Conservation (phyloP, 53 echinoderm and acorn worm species). For the Paracentrotus lividus region DNA sequence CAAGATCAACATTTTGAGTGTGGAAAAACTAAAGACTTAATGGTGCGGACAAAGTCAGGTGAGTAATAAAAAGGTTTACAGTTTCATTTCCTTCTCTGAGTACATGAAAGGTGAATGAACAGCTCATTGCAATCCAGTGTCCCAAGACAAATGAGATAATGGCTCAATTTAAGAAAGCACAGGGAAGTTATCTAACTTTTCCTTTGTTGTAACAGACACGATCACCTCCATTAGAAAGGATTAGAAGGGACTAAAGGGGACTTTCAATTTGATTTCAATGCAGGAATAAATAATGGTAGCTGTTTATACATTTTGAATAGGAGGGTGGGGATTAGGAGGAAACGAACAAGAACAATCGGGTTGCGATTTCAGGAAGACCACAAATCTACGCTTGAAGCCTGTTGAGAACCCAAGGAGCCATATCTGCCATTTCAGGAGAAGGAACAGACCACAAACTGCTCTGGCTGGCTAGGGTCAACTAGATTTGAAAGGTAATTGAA, state of each 20-base stretch:
- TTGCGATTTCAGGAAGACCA: slow-evolving; percentile 17
- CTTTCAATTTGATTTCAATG: neutral
- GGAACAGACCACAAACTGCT: neutral
- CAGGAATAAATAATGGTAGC: neutral
- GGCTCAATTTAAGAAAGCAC: neutral
- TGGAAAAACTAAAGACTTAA: neutral
- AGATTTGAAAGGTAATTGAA: slow-evolving; percentile 50
- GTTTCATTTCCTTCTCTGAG: neutral
- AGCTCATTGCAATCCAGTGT: neutral
- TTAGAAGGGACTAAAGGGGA: neutral
- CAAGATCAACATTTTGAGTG: too few species aligned
- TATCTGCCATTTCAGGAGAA: slow-evolving; percentile 34
- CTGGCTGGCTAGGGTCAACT: neutral
- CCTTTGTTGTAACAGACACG: neutral
- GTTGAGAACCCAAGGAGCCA: neutral
- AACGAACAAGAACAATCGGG: slow-evolving; percentile 4
- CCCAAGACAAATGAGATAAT: neutral
- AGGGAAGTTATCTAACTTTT: neutral
- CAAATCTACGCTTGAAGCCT: slow-evolving; percentile 24
- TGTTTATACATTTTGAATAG: neutral
- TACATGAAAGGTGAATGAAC: neutral
- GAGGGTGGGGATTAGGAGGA: neutral
- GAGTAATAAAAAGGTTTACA: neutral
- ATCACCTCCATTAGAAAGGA: neutral
- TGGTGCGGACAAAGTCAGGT: neutral